Evolutionary conservation across 2,797 vertebrate genomes (phyloP).

Genomic region (Odontamblyopus rebecca): DNA sequence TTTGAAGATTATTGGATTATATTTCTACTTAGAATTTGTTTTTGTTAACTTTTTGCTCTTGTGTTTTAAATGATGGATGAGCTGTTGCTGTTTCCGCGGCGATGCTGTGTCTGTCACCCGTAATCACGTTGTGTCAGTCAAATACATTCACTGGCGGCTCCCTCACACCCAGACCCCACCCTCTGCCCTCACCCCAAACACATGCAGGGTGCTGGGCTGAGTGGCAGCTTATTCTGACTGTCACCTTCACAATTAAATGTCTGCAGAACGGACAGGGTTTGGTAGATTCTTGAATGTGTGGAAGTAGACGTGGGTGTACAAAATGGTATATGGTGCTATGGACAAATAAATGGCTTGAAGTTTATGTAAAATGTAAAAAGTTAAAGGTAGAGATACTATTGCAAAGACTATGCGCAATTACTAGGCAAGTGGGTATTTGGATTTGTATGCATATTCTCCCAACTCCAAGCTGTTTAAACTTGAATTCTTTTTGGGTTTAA

Average conservation of each 20-base stretch:
- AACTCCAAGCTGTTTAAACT: too few species aligned
- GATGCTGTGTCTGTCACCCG: constrained; percentile 53
- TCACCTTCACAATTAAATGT: constrained; percentile 47
- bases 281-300: background rate
- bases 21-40: background rate
- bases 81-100: constrained; percentile 25
- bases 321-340: too few species aligned
- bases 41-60: background rate
- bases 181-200: constrained; percentile 7
- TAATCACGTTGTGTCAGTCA: constrained; percentile 70
- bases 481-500: too few species aligned
- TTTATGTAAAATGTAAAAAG: too few species aligned
- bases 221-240: constrained; percentile 67
- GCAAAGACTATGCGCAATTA: too few species aligned
- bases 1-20: background rate
- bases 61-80: constrained; percentile 16
- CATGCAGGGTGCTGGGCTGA: constrained; percentile 56
- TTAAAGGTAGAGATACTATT: too few species aligned
- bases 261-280: constrained; percentile 21
- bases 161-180: constrained; percentile 55
- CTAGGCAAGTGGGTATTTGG: too few species aligned
- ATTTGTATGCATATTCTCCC: too few species aligned
- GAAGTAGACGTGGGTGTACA: too few species aligned
- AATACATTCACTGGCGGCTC: constrained; percentile 65
- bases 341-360: too few species aligned